Evolutionary conservation across 2,113 vertebrate species (phyloP).

Genomic region (Raja brachyura): DNA sequence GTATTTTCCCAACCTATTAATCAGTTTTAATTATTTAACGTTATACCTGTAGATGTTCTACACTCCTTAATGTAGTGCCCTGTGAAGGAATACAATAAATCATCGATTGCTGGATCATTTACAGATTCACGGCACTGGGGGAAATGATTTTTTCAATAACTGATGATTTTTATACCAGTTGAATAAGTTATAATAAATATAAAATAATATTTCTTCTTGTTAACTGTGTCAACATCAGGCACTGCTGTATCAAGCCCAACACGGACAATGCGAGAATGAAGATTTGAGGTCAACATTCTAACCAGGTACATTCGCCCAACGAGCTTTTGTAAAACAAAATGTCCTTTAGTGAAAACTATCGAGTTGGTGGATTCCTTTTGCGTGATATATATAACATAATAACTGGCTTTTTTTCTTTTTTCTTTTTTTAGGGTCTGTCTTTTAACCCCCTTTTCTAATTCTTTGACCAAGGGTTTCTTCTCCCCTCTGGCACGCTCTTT

Average conservation of each 20-base stretch:
- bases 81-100: background rate
- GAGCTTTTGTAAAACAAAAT: background rate
- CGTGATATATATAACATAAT: too few relatives aligned
- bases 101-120: background rate
- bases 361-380: too few relatives aligned
- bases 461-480: too few relatives aligned
- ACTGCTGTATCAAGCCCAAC: background rate
- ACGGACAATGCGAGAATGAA: background rate
- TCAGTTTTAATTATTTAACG: background rate
- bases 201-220: background rate
- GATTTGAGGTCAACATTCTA: background rate
- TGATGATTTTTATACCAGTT: background rate
- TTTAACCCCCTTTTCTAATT: too few relatives aligned
- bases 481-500: too few relatives aligned
- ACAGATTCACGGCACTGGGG: background rate
- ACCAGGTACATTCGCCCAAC: background rate
- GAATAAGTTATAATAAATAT: too few relatives aligned
- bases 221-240: background rate
- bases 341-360: background rate
- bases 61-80: background rate
- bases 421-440: too few relatives aligned
- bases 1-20: background rate
- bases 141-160: background rate
- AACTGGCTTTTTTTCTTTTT: too few relatives aligned
- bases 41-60: background rate